Evolutionary conservation across 2,888 invertebrate species (phyloP), one percentile per base, ranked within the genome.

Genomic region (Metalampra italica): DNA sequence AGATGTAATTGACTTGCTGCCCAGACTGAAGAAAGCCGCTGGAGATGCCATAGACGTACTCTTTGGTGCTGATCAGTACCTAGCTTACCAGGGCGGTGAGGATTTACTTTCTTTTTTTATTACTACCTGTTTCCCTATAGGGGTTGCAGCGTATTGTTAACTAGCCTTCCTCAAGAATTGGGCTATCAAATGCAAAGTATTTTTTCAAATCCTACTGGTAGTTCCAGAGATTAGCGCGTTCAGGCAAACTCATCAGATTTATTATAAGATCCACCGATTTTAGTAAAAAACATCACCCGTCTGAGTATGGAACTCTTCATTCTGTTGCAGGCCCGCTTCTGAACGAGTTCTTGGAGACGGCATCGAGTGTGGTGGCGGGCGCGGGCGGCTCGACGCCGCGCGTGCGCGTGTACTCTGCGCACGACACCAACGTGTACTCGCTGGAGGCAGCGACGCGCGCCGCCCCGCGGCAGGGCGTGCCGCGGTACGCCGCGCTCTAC

Each of bases 371-470:
- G 0, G 56, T 65, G 1, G 46, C 57, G 2, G 70, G 68, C 0
- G 51, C 50, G 1, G 53, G 57, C 7, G 22, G 22, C 22, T 2
- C 22, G 3, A 57, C 60, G 0, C 61, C 49, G 2, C 53, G 49
- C 9, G 50, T 72, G 7, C 57, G 63, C n/a, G 40, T 69, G 5
- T 62, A 66, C 47, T 72, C 72, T 1, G 71, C 62, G 2, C 72
- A 72, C 9, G 73, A 73, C 30, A 7, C 55, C 1, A 72, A 66
- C 45, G 70, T 72, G 0, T 68, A 48, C 11, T 39, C 62, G 0
- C 54, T 69, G 4, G 29, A 57, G 37, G 51, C 51, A 0, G 57
- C 56, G 13, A 60, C 64, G 0, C 52, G 44, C 62, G 7, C 47
- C 32, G 5, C 50, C 56, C 0, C 55, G 53, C 0, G 56, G 53